Percentiles rank a stretch among this genome's conserved stretches.
phyloP scores from a whole-genome alignment of 1,140 invertebrate genomes.

The Eriosoma lanigerum region DNA sequence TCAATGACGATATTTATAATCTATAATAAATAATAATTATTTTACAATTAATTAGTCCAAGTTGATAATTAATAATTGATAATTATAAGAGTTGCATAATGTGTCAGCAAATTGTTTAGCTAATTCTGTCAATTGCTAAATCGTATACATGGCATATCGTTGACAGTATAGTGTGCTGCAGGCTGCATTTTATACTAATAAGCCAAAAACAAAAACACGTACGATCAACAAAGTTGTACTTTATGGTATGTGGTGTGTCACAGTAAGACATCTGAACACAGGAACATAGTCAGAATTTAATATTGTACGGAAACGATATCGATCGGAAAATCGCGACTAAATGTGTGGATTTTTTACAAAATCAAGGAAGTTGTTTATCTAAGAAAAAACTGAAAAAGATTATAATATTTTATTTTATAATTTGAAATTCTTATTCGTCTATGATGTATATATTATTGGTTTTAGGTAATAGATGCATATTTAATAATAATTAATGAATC shows the following conservation, averaged over 20 bases:
- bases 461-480: no score
- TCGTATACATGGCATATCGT: not conserved
- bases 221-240: not conserved
- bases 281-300: not conserved
- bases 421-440: no score
- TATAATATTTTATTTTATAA: no score
- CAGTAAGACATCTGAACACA: not conserved
- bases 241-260: not conserved
- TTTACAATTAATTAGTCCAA: no score
- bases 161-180: not conserved
- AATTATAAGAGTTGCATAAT: not conserved
- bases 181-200: conserved; percentile 8
- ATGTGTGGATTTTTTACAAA: not conserved
- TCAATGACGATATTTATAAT: not conserved
- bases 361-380: conserved; percentile 33
- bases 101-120: conserved; percentile 22
- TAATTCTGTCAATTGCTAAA: not conserved
- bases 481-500: no score
- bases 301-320: not conserved
- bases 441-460: no score
- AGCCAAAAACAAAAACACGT: not conserved
- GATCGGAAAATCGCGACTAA: not conserved
- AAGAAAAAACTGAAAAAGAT: conserved; percentile 58
- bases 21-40: conserved; percentile 2
- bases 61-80: no score